These are phyloP conservation scores for Chalcis sispes DNA, from an alignment of 2,888 invertebrate genomes.

Conservation along the genomic window DNA sequence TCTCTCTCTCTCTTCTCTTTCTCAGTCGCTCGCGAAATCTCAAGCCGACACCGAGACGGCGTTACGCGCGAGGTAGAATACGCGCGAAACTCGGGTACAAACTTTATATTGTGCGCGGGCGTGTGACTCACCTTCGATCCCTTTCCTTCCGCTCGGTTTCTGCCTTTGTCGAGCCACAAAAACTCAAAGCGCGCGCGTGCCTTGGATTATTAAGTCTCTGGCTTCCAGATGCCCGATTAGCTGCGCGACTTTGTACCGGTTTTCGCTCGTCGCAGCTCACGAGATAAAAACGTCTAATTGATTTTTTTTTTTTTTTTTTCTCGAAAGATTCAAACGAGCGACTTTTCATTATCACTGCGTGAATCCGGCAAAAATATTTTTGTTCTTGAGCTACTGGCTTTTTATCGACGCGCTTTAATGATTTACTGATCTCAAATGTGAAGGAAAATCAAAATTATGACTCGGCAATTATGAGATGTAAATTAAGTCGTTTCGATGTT, in stretches of 20 bases:
- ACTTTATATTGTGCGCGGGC: slow-evolving; percentile 53
- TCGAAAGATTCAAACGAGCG: too few species aligned
- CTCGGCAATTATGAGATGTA: too few species aligned
- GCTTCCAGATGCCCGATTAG: slow-evolving; percentile 44
- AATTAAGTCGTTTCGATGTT: too few species aligned
- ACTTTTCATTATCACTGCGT: too few species aligned
- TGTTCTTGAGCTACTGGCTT: too few species aligned
- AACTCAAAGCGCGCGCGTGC: slow-evolving; percentile 31
- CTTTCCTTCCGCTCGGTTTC: slow-evolving; percentile 55
- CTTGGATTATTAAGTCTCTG: slow-evolving; percentile 62
- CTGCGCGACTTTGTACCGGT: not conserved
- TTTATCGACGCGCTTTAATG: too few species aligned
- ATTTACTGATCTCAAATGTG: too few species aligned
- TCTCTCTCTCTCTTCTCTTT: slow-evolving; percentile 52
- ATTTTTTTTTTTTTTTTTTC: too few species aligned
- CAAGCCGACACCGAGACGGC: slow-evolving; percentile 9
- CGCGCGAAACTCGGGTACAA: slow-evolving; percentile 51
- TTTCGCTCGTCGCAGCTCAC: slow-evolving; percentile 1
- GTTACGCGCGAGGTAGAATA: slow-evolving; percentile 31
- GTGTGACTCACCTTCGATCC: slow-evolving; percentile 66
- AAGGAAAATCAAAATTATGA: too few species aligned
- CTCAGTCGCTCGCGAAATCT: slow-evolving; percentile 10
- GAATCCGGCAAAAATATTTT: too few species aligned
- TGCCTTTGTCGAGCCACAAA: slow-evolving; percentile 48
- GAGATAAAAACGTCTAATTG: not conserved